phyloP scores from a whole-genome alignment of 2,113 vertebrate species.

The Toxostoma redivivum region DNA sequence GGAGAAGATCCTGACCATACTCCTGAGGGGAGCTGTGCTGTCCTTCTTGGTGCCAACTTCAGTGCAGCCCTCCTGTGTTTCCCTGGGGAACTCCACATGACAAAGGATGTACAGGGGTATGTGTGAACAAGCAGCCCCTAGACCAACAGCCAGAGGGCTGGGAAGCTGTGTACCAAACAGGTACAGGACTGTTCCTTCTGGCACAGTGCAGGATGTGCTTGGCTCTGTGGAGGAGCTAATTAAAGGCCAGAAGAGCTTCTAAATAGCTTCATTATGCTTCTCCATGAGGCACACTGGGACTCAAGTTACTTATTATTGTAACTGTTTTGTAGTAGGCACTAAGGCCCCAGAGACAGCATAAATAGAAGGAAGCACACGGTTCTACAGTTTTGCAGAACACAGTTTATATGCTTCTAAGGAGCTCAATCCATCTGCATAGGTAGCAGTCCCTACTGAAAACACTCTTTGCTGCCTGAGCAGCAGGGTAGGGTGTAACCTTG shows the following conservation, averaged over 20 bases:
- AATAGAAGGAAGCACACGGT: neutral
- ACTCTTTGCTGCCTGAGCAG: neutral
- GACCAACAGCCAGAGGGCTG: neutral
- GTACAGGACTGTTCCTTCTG: neutral
- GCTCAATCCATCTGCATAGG: neutral
- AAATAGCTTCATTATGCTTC: neutral
- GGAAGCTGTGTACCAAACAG: fast-evolving
- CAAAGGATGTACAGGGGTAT: fast-evolving
- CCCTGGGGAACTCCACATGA: fast-evolving
- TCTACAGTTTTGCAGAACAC: neutral
- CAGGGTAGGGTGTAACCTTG: neutral
- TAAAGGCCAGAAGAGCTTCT: neutral
- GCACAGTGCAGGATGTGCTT: neutral
- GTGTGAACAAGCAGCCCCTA: neutral
- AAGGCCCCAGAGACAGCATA: neutral
- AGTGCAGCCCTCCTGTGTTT: neutral
- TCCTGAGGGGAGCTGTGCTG: neutral
- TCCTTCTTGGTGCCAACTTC: fast-evolving
- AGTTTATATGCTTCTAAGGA: neutral
- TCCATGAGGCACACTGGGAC: neutral
- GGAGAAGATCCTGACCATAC: neutral
- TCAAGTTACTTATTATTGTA: neutral
- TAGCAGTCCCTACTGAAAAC: neutral
- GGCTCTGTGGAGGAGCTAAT: neutral
- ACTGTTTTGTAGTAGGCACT: neutral